phyloP scores from a whole-genome alignment of 1,140 invertebrate genomes.

The Drosophila ficusphila region DNA sequence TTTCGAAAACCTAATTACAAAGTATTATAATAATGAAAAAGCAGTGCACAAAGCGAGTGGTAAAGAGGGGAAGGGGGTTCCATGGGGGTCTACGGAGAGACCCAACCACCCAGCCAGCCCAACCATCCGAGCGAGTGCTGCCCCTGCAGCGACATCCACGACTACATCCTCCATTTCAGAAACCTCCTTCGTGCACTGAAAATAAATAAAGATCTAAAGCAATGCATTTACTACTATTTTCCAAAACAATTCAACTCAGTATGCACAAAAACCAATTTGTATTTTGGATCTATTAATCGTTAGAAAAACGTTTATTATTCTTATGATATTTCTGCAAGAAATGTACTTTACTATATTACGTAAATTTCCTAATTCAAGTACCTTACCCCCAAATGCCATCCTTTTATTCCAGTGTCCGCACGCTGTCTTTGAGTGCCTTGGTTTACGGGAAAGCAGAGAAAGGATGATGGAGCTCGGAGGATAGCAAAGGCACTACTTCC shows the following conservation, averaged over 20 bases:
- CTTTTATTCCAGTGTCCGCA: slow-evolving; percentile 8
- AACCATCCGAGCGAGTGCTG: slow-evolving; percentile 60
- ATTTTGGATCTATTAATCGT: no score
- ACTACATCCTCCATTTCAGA: slow-evolving; percentile 9
- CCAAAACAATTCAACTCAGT: no score
- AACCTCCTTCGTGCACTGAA: slow-evolving; percentile 16
- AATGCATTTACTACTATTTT: no score
- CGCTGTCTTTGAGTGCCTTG: slow-evolving; percentile 66
- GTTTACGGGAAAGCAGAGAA: slow-evolving; percentile 6
- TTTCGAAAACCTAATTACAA: slow-evolving; percentile 84
- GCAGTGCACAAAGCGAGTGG: slow-evolving; percentile 76
- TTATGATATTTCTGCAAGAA: no score
- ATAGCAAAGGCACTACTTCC: slow-evolving; percentile 72
- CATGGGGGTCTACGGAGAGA: slow-evolving; percentile 31
- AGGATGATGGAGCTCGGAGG: slow-evolving; percentile 13
- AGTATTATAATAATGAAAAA: slow-evolving; percentile 84
- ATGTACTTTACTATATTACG: no score
- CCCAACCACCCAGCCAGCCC: slow-evolving; percentile 41
- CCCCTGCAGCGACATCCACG: slow-evolving; percentile 55
- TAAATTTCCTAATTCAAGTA: no score
- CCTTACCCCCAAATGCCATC: no score
- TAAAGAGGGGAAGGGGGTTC: slow-evolving; percentile 14
- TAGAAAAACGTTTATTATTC: no score
- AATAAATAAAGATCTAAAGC: not conserved
- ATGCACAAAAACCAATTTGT: no score